Base-by-base conservation (phyloP, 2,113 vertebrate genomes). In the Recurvirostra avosetta region DNA sequence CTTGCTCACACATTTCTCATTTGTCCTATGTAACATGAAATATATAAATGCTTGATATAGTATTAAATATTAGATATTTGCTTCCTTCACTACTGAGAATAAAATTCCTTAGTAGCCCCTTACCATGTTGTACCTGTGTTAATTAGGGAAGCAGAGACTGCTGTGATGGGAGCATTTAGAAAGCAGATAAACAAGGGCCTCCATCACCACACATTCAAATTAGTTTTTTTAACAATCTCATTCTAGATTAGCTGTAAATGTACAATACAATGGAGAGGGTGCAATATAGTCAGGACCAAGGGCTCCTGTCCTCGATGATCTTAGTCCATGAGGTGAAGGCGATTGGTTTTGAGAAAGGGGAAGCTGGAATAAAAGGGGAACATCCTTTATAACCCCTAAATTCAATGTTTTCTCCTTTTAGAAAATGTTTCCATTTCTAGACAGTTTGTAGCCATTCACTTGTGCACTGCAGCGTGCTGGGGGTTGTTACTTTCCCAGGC, bases 401-500 rank as follows among this genome's bases (percentile, higher is more conserved):
- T 36, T 16, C 16, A 43, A 8, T 11, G 3, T 29, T 73, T 73
- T 56, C 25, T 36, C 3, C 15, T 53, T 81, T 71, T 25, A 2
- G 3, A 49, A 43, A 21, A 17, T 32, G 4, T 81, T 87, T 74
- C 2, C 12, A 11, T 53, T 85, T 82, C 43, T 20, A 41, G 82
- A 12, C n/a, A 47, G n/a, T 55, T 71, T 22, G 45, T 50, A 82
- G 38, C 27, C 61, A 12, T 81, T 49, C 29, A 5, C 11, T 25
- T 25, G 6, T 13, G 34, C 70, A 21, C 40, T 87, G 67, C 76
- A 84, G 26, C 0, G 0, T 47, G n/a, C 22, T 26, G 26, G 12
- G 3, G 25, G 26, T 5, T 81, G 40, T 40, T 23, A 27, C 38
- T 63, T 80, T 34, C 58, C 38, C 41, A 17, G 43, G 43, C 41